Conservation (phyloP, 2,888 invertebrate genomes). For the Athalia cordata region DNA sequence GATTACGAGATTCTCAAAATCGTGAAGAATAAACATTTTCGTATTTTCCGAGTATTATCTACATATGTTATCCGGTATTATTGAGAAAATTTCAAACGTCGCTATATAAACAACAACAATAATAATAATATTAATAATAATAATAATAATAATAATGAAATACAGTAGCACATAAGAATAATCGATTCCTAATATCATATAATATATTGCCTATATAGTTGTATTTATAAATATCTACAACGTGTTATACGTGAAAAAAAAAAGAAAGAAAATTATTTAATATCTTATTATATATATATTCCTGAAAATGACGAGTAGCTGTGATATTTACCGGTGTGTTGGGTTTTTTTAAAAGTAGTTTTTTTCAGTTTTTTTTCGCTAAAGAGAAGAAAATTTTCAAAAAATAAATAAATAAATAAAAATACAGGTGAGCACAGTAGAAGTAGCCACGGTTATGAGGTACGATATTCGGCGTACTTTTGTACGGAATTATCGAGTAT, state of each 20-base stretch:
- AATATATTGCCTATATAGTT: constrained; percentile 50
- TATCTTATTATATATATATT: constrained; percentile 51
- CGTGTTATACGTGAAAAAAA: not conserved
- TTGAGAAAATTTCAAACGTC: constrained; percentile 67
- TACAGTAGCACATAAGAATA: constrained; percentile 7
- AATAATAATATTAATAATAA: constrained; percentile 41
- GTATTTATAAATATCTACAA: constrained; percentile 49
- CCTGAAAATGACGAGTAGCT: constrained; percentile 67
- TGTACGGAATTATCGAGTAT: not conserved
- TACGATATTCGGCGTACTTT: not conserved
- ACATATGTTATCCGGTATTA: too few species aligned
- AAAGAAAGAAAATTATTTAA: constrained; percentile 48
- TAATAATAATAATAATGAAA: constrained; percentile 46
- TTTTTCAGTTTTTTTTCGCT: constrained; percentile 43
- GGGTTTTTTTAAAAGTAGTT: constrained; percentile 54
- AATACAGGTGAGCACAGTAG: not conserved
- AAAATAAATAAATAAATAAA: constrained; percentile 1
- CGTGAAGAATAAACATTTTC: constrained; percentile 53
- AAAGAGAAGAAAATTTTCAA: not conserved
- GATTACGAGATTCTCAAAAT: constrained; percentile 20
- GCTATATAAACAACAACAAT: constrained; percentile 60
- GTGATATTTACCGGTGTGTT: constrained; percentile 71
- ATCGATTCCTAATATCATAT: constrained; percentile 55
- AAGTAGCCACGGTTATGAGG: not conserved
- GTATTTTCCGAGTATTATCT: constrained; percentile 64